These are phyloP conservation scores for Alces alces DNA, from an alignment of 2,113 vertebrate genomes.

Conservation along the genomic window DNA sequence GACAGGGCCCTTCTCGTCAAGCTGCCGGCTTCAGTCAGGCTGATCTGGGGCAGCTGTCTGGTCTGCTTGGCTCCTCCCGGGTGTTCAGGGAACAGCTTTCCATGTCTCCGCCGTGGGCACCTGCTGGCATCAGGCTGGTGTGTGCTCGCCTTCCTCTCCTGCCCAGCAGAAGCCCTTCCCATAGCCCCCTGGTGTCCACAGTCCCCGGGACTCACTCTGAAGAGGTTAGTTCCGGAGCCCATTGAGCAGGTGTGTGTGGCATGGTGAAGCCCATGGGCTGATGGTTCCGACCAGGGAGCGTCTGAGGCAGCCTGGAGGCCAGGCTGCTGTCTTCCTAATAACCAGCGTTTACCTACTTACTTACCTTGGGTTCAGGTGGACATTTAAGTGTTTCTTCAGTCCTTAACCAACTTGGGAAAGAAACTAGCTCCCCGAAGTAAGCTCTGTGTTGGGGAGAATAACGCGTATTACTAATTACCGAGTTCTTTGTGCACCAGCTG, in stretches of 20 bases:
- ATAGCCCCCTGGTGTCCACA: not conserved
- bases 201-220: not conserved
- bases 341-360: not conserved
- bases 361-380: not conserved
- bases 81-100: not conserved
- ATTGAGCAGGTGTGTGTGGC: not conserved
- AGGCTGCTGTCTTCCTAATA: not conserved
- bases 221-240: not conserved
- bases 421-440: not conserved
- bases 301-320: not conserved
- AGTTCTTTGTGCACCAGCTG: not conserved
- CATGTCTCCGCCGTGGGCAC: not conserved
- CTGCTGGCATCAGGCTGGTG: not conserved
- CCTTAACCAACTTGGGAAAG: not conserved
- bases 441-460: not conserved
- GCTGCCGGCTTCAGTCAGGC: not conserved
- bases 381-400: not conserved
- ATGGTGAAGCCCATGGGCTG: not conserved
- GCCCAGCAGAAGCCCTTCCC: not conserved
- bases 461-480: not conserved
- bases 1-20: accelerated
- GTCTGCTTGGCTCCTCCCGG: not conserved
- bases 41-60: accelerated
- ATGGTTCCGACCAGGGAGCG: not conserved
- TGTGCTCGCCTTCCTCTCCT: not conserved